Conservation (phyloP, 2,797 vertebrate genomes). For the Danio aesculapii region DNA sequence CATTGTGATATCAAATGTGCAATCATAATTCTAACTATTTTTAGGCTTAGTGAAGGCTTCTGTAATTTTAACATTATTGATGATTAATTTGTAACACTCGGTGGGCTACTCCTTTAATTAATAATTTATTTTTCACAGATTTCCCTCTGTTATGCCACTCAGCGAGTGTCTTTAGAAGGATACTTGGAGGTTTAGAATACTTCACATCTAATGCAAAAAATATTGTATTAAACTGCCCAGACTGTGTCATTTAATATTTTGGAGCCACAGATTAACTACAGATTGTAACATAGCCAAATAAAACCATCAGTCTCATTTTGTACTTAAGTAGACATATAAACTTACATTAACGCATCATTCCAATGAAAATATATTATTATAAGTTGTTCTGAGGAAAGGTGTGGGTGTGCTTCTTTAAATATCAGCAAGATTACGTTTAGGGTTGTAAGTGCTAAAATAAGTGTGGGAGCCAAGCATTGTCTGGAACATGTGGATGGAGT, state of each 20-base stretch:
- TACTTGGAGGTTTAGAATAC: background rate
- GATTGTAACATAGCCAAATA: slow-evolving; percentile 14
- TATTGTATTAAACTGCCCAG: background rate
- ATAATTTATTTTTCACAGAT: background rate
- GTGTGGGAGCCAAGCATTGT: slow-evolving; percentile 24
- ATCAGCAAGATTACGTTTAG: background rate
- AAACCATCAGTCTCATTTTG: background rate
- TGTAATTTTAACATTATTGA: no score
- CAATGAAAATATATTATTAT: no score
- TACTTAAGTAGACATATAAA: background rate
- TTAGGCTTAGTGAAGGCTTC: no score
- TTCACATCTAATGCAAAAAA: background rate
- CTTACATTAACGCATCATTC: slow-evolving; percentile 6
- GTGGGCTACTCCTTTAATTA: background rate
- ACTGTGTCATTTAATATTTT: background rate
- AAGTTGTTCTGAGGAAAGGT: slow-evolving; percentile 10
- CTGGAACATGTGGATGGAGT: slow-evolving; percentile 9
- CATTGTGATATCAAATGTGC: no score
- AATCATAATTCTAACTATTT: no score
- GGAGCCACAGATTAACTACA: background rate
- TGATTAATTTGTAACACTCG: no score
- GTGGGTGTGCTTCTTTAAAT: slow-evolving; percentile 34
- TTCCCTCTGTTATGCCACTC: background rate
- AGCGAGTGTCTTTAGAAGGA: background rate
- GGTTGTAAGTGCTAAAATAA: slow-evolving; percentile 1